phyloP scores from a whole-genome alignment of 2,797 vertebrate genomes.

The Acipenser ruthenus region DNA sequence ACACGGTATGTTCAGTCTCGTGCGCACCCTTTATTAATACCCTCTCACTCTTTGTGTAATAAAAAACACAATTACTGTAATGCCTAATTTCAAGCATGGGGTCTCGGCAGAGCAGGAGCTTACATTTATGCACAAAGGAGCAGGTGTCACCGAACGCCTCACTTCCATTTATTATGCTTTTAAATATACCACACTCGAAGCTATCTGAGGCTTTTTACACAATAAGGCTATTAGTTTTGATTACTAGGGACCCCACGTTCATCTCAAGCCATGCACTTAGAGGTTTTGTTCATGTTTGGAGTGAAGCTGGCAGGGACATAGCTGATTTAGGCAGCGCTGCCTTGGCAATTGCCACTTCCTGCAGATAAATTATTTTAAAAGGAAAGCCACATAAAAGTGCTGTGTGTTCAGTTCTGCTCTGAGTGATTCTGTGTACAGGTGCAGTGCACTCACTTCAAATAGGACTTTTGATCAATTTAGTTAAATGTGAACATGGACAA shows the following conservation, averaged over 20 bases:
- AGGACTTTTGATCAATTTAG: constrained; percentile 23
- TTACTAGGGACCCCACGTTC: constrained; percentile 49
- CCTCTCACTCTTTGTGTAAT: constrained; percentile 35
- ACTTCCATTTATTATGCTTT: constrained; percentile 52
- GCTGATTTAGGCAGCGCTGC: constrained; percentile 50
- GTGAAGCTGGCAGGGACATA: constrained; percentile 57
- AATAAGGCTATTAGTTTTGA: constrained; percentile 55
- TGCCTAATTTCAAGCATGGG: constrained; percentile 63
- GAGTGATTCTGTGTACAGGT: constrained; percentile 35
- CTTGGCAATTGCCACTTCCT: constrained; percentile 61
- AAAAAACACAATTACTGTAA: constrained; percentile 63
- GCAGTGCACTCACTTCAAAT: constrained; percentile 25
- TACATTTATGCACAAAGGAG: constrained; percentile 67
- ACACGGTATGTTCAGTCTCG: constrained; percentile 31
- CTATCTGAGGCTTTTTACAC: constrained; percentile 54
- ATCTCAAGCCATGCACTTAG: constrained; percentile 45
- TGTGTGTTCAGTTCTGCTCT: constrained; percentile 23
- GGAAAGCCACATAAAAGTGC: constrained; percentile 33
- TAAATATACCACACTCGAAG: constrained; percentile 26
- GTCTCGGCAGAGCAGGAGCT: constrained; percentile 46
- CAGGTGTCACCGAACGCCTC: constrained; percentile 72
- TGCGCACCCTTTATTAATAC: constrained; percentile 38
- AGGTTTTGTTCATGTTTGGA: constrained; percentile 48
- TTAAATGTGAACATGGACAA: constrained; percentile 19
- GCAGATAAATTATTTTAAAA: constrained; percentile 58